Conservation (phyloP, 1,140 invertebrate species). For the Polypedilum pembai region DNA sequence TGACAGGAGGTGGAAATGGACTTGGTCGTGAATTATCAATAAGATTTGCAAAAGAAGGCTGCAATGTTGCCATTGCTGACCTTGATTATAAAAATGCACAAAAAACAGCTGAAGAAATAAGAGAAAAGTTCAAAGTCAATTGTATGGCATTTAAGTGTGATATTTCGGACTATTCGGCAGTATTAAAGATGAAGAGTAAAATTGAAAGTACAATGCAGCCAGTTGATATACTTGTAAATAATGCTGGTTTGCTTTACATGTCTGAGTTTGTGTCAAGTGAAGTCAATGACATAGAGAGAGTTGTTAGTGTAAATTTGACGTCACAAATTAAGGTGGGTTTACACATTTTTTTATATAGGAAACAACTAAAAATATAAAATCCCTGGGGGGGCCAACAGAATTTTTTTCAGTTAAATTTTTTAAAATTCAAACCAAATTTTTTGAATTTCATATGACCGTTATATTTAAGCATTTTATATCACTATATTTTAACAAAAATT, state of each 20-base stretch:
- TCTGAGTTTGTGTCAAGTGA: not conserved
- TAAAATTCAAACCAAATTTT: no score
- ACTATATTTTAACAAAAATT: no score
- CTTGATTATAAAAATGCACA: not conserved
- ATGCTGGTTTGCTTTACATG: not conserved
- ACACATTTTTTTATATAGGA: not conserved
- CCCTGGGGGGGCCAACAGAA: no score
- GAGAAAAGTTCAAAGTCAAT: not conserved
- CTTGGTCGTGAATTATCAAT: not conserved
- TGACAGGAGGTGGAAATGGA: not conserved
- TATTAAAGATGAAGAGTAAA: not conserved
- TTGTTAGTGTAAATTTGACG: not conserved
- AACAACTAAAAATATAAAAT: no score
- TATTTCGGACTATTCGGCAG: not conserved
- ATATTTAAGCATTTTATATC: no score
- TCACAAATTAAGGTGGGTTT: not conserved
- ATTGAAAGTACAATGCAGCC: not conserved
- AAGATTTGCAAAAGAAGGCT: not conserved
- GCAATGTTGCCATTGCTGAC: not conserved
- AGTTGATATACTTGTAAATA: not conserved
- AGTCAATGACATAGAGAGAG: not conserved
- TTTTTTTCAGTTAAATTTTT: no score
- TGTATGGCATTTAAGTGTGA: not conserved
- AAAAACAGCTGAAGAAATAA: not conserved
- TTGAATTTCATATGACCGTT: no score